Conservation (phyloP, 2,888 invertebrate genomes). For the Sarcophaga subvicina region DNA sequence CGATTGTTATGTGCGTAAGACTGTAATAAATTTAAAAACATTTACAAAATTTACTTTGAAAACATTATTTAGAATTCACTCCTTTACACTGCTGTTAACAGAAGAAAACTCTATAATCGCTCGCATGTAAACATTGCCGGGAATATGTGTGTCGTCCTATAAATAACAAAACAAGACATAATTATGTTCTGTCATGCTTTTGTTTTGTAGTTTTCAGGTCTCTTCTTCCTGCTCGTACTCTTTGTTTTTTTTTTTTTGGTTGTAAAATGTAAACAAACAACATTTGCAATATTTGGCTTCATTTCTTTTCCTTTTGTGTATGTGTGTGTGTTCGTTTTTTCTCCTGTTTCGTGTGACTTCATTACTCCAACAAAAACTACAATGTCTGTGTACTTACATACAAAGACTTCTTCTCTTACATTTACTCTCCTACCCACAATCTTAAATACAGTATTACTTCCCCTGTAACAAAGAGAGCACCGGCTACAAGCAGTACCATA, state of each 20-base stretch:
- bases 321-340: background rate
- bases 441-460: too few relatives aligned
- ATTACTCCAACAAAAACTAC: background rate
- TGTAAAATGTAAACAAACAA: constrained; percentile 10
- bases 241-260: background rate
- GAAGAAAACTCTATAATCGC: background rate
- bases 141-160: constrained; percentile 6
- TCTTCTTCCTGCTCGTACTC: background rate
- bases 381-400: background rate
- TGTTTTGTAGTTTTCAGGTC: background rate
- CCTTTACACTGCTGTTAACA: background rate
- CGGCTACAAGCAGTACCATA: too few relatives aligned
- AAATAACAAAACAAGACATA: constrained; percentile 9
- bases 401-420: background rate
- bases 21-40: background rate
- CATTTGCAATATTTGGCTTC: background rate
- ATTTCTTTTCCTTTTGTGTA: too few relatives aligned
- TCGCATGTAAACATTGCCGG: background rate
- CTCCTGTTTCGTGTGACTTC: background rate
- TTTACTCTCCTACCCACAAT: background rate
- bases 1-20: too few relatives aligned
- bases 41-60: background rate
- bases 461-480: too few relatives aligned
- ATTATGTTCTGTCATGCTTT: constrained; percentile 5
- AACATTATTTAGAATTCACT: background rate